Evolutionary conservation across 2,797 vertebrate species (phyloP).

Genomic region (Alauda arvensis): DNA sequence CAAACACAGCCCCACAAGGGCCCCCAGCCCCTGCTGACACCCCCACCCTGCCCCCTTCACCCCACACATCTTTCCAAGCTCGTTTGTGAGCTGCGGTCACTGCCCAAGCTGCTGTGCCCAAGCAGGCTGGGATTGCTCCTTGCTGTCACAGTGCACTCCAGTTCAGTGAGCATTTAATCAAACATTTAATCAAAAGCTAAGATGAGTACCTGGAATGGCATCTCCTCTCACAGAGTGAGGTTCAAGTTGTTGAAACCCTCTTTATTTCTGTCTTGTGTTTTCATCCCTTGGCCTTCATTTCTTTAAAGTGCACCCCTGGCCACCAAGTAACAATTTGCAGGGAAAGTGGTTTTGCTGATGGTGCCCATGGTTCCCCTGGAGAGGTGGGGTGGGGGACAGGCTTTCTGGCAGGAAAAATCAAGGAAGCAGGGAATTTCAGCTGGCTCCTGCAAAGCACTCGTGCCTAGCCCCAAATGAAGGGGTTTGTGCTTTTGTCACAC

Average conservation of each 20-base stretch:
- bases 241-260: neutral
- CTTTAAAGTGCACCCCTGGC: neutral
- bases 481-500: neutral
- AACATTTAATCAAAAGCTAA: neutral
- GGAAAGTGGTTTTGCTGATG: neutral
- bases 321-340: neutral
- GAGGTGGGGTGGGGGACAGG: neutral
- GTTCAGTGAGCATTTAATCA: neutral
- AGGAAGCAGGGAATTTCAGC: neutral
- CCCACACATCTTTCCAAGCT: neutral
- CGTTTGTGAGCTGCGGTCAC: rapidly evolving
- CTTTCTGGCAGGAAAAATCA: neutral
- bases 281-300: neutral
- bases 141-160: rapidly evolving
- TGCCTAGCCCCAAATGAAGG: neutral
- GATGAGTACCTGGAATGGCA: neutral
- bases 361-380: neutral
- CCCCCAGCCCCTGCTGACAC: neutral
- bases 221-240: neutral
- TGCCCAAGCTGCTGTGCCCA: neutral
- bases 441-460: neutral
- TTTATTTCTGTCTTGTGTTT: neutral
- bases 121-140: neutral
- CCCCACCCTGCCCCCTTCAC: neutral
- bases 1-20: rapidly evolving